Evolutionary conservation across 2,113 vertebrate genomes (phyloP).

Genomic region (Thalassoma bifasciatum): DNA sequence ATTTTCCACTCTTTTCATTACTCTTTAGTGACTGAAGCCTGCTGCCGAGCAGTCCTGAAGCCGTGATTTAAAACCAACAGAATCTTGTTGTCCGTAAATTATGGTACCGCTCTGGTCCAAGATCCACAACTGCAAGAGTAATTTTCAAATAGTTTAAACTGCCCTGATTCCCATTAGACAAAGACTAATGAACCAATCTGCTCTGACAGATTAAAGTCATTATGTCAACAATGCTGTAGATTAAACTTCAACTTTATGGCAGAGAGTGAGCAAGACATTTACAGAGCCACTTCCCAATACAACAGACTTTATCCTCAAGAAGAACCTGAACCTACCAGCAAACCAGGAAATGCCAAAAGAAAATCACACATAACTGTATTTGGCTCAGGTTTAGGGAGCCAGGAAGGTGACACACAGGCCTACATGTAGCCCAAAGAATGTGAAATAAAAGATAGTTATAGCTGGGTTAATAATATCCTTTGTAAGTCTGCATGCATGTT

Average conservation of each 20-base stretch:
- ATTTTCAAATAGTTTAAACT: conserved; percentile 44
- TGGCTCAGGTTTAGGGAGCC: conserved; percentile 5
- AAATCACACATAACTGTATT: conserved; percentile 35
- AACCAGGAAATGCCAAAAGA: conserved; percentile 17
- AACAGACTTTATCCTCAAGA: conserved; percentile 20
- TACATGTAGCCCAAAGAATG: conserved; percentile 12
- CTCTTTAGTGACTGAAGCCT: conserved; percentile 43
- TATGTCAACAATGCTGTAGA: conserved; percentile 11
- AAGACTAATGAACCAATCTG: conserved; percentile 30
- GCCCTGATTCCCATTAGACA: conserved; percentile 25
- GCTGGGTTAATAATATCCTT: conserved; percentile 24
- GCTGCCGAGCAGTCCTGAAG: conserved; percentile 24
- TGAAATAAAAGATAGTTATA: conserved; percentile 26
- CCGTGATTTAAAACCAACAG: conserved; percentile 30
- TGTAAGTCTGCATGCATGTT: conserved; percentile 10
- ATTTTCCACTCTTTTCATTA: conserved; percentile 53
- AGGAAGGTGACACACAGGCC: conserved; percentile 2
- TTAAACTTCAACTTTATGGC: neutral
- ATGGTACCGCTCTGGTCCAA: conserved; percentile 38
- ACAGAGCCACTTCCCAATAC: conserved; percentile 29
- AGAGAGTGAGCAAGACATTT: conserved; percentile 11
- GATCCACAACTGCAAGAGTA: conserved; percentile 39
- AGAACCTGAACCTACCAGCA: neutral
- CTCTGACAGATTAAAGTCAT: conserved; percentile 37
- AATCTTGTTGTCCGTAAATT: conserved; percentile 44